These are phyloP conservation scores for Nothobranchius furzeri DNA, from an alignment of 2,113 vertebrate genomes.

Conservation along the genomic window DNA sequence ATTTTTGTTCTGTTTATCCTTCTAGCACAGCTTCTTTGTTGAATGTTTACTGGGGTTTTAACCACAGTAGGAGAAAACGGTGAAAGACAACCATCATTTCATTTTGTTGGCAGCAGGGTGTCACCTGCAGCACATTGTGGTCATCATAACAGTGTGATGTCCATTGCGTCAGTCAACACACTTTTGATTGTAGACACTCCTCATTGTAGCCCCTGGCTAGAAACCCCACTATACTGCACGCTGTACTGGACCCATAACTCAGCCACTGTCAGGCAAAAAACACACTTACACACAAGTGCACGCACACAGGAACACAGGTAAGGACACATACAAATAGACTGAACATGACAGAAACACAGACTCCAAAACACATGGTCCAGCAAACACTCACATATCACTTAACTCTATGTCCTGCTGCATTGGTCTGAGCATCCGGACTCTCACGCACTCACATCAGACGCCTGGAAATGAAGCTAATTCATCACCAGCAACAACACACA, in stretches of 20 bases:
- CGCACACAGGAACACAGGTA: constrained; percentile 46
- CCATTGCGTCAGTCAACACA: constrained; percentile 71
- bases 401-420: constrained; percentile 45
- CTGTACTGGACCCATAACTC: constrained; percentile 67
- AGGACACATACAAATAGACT: constrained; percentile 49
- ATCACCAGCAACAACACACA: constrained; percentile 69
- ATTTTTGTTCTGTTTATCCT: no score
- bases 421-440: constrained; percentile 54
- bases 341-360: constrained; percentile 53
- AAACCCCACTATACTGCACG: constrained; percentile 51
- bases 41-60: constrained; percentile 6
- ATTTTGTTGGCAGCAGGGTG: constrained; percentile 14
- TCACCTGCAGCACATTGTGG: constrained; percentile 63
- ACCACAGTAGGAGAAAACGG: constrained; percentile 12
- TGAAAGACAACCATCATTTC: constrained; percentile 8
- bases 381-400: constrained; percentile 67
- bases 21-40: background rate
- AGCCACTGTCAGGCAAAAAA: constrained; percentile 50
- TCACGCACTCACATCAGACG: constrained; percentile 67
- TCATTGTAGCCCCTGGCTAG: constrained; percentile 54
- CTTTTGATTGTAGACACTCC: constrained; percentile 74
- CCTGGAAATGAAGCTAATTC: constrained; percentile 82
- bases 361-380: constrained; percentile 54
- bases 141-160: constrained; percentile 70
- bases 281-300: constrained; percentile 36